Base-by-base conservation (phyloP, 1,140 invertebrate genomes). In the Trissolcus basalis region DNA sequence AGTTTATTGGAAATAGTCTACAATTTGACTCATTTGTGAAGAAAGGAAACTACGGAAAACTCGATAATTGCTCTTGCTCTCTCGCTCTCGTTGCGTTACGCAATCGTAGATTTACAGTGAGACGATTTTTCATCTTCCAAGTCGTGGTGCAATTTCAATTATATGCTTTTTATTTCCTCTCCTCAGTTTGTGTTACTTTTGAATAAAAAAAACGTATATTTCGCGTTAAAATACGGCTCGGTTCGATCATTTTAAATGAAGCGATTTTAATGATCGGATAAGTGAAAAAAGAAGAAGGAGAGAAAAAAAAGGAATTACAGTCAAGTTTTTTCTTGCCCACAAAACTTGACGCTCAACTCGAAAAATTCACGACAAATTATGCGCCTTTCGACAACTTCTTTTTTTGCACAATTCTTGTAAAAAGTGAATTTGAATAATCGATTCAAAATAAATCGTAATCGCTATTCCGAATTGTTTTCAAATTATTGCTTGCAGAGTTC, bases 11-110 rank as follows among this genome's bases (percentile, higher is more conserved):
- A 70, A 63, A 71, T 64, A 59, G 43, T 58, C 16, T 63, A 58
- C 61, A 67, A 71, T 71, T 77, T 64, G 50, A 51, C 67, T 70
- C 74, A 56, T 71, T 76, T 63, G 67, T 45, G 58, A 77, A 77
- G 61, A 71, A 77, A 67, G 60, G 61, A 67, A 58, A 63, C 56
- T 41, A 54, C 67, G 49, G 32, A 49, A 61, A 63, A 61, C 45
- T 60, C 61, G 47, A 58, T 71, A 67, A 77, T 71, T 77, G 65
- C 39, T 61, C 27, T 16, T 12, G 45, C 27, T 44, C 19, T 27
- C 19, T 27, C 19, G 19, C 19, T 27, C 19, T 15, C 14, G n/a
- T n/a, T n/a, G 11, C 9, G 16, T 72, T 74, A 47, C 55, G 50
- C 49, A 73, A 73, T 73, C 55, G 65, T 67, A 58, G 13, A 67